Evolutionary conservation across 2,797 vertebrate species (phyloP).

Genomic region (Anniella stebbinsi): DNA sequence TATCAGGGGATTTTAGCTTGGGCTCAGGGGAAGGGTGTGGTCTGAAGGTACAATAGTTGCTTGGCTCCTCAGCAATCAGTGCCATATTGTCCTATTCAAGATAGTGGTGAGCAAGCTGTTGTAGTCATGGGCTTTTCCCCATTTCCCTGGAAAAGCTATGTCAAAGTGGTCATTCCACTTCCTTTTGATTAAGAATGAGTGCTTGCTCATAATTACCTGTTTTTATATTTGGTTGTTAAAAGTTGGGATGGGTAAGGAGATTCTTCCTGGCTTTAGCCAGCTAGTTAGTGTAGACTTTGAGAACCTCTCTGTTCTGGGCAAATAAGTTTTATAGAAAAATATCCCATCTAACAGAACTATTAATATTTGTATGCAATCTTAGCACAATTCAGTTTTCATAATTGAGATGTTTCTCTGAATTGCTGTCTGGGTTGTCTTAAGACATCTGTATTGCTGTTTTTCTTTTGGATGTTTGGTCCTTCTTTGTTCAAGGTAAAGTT

Average conservation of each 20-base stretch:
- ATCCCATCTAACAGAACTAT: not conserved
- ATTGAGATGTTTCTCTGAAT: constrained; percentile 50
- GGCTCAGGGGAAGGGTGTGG: not conserved
- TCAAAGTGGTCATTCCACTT: not conserved
- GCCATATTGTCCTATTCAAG: not conserved
- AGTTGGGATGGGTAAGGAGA: not conserved
- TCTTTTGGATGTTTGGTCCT: not conserved
- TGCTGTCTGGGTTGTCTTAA: constrained; percentile 22
- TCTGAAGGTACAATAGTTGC: not conserved
- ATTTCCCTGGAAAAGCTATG: not conserved
- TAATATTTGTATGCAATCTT: constrained; percentile 15
- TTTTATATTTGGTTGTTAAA: not conserved
- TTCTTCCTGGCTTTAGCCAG: not conserved
- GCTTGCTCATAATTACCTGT: not conserved
- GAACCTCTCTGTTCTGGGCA: constrained; percentile 4
- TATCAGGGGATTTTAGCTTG: not conserved
- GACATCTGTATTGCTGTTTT: not conserved
- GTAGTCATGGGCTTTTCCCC: not conserved
- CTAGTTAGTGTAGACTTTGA: not conserved
- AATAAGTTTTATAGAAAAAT: not conserved
- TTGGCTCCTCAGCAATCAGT: not conserved
- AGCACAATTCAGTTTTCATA: constrained; percentile 52
- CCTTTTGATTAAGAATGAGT: not conserved
- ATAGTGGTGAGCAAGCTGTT: not conserved
- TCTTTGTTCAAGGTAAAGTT: constrained; percentile 43